Evolutionary conservation across 2,888 invertebrate genomes (phyloP).

Genomic region (Drosophila mulleri): DNA sequence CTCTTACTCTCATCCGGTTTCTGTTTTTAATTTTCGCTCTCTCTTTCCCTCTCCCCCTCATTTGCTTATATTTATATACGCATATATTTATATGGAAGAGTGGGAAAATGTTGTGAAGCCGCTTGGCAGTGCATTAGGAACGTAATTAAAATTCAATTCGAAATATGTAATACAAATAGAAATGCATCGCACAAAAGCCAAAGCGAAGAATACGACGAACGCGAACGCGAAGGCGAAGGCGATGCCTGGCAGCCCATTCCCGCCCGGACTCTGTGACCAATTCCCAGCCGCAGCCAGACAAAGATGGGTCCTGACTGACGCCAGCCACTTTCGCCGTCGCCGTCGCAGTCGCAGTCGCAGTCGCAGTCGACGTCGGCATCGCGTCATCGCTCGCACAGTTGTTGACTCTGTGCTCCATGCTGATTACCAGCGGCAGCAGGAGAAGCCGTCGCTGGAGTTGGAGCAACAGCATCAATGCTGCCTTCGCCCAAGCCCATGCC

Average conservation of each 20-base stretch:
- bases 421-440: conserved; percentile 56
- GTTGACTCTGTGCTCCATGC: conserved; percentile 52
- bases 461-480: conserved; percentile 46
- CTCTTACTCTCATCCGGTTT: no score
- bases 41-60: background rate
- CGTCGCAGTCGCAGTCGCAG: conserved; percentile 22
- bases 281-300: conserved; percentile 39
- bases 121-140: conserved; percentile 39
- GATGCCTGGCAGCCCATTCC: conserved; percentile 4
- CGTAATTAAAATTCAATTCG: conserved; percentile 55
- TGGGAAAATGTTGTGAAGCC: background rate
- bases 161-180: conserved; percentile 41
- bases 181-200: conserved; percentile 13
- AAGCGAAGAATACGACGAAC: background rate
- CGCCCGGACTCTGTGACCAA: background rate
- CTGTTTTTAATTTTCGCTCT: no score
- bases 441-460: conserved; percentile 8
- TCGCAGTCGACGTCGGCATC: conserved; percentile 12
- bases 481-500: conserved; percentile 27
- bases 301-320: conserved; percentile 43
- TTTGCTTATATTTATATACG: background rate
- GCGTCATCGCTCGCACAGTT: conserved; percentile 38
- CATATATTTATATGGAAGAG: background rate
- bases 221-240: conserved; percentile 5
- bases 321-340: conserved; percentile 20